Conservation (phyloP, 1,140 invertebrate genomes). For the Coptotermes formosanus region DNA sequence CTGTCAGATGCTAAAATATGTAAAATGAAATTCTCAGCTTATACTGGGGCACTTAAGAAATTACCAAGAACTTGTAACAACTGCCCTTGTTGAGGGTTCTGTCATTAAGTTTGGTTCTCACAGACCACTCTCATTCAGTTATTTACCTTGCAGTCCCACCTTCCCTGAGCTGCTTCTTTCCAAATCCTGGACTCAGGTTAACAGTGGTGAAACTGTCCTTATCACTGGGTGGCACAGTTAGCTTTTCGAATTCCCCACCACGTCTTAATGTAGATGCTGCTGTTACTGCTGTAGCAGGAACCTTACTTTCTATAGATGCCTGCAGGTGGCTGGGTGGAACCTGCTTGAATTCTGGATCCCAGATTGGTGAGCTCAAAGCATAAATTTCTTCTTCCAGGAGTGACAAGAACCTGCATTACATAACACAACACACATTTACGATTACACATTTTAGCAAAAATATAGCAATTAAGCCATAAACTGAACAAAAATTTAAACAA, state of each 20-base stretch:
- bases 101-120: no score
- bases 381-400: slow-evolving; percentile 86
- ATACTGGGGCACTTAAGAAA: no score
- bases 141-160: neutral
- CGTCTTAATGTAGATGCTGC: neutral
- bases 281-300: slow-evolving; percentile 38
- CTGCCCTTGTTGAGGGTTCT: no score
- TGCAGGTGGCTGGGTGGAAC: slow-evolving; percentile 65
- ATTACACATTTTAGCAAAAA: neutral
- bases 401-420: slow-evolving; percentile 69
- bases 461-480: neutral
- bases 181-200: slow-evolving; percentile 58
- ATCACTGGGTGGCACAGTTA: slow-evolving; percentile 56
- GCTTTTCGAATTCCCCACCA: slow-evolving; percentile 65
- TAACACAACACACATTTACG: no score
- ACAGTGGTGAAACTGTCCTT: slow-evolving; percentile 69
- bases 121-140: neutral
- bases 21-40: no score
- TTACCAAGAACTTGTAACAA: no score
- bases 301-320: slow-evolving; percentile 41
- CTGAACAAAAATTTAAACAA: neutral
- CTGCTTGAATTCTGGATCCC: slow-evolving; percentile 86
- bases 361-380: slow-evolving; percentile 83
- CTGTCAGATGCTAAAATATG: no score
- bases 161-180: slow-evolving; percentile 42